phyloP scores from a whole-genome alignment of 2,113 vertebrate species.

The Xenopus tropicalis region UCB_Xtro_10.0 CM004447.2:12472001-12472500 shows the following conservation, averaged over 20 bases:
- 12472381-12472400: background rate
- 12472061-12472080: no score
- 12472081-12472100: no score
- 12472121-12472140: no score
- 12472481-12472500: background rate
- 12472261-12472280: background rate
- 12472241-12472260: background rate
- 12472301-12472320: constrained; percentile 1
- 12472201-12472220: constrained; percentile 21
- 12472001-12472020: no score
- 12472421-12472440: background rate
- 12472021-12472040: no score
- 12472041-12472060: no score
- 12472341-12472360: background rate
- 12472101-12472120: no score
- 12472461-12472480: background rate
- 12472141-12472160: no score
- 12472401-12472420: background rate
- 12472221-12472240: background rate
- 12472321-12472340: background rate
- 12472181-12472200: background rate
- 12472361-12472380: constrained; percentile 3
- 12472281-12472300: background rate
- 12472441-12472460: background rate
- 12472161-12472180: no score